These are phyloP conservation scores for Nymphalis urticae DNA, from an alignment of 2,888 invertebrate species.

Conservation along the genomic window DNA sequence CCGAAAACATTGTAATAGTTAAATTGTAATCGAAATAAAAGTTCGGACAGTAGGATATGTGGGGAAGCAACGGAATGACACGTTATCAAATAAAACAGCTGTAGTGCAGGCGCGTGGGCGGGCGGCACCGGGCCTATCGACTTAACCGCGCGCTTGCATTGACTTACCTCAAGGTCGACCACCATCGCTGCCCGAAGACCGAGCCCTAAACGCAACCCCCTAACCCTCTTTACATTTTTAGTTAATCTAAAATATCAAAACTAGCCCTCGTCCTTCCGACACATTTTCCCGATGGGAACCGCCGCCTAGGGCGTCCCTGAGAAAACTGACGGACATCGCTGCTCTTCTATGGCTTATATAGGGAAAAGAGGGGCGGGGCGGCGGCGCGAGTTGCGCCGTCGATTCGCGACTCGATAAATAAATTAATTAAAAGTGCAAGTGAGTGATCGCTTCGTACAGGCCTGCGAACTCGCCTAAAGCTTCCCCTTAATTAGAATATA, in stretches of 20 bases:
- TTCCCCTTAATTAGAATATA: conserved; percentile 75
- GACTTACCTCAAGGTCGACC: conserved; percentile 76
- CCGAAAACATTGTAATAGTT: conserved; percentile 22
- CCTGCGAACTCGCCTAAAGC: conserved; percentile 67
- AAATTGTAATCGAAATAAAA: conserved; percentile 29
- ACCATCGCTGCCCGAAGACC: conserved; percentile 47
- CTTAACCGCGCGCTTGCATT: conserved; percentile 60
- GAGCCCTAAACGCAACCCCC: conserved; percentile 60
- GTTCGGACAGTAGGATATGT: conserved; percentile 24
- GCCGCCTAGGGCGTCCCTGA: conserved; percentile 68
- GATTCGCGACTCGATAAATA: conserved; percentile 81
- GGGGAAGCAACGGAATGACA: conserved; percentile 46
- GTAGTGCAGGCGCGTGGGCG: conserved; percentile 73
- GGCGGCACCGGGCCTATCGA: conserved; percentile 66
- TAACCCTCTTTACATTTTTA: conserved; percentile 57
- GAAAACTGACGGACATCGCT: conserved; percentile 76
- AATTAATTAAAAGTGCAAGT: conserved; percentile 83
- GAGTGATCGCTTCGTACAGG: conserved; percentile 77
- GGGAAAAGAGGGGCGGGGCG: conserved; percentile 65
- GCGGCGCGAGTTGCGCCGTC: conserved; percentile 78
- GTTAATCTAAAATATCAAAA: conserved; percentile 57
- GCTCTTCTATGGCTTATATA: conserved; percentile 68
- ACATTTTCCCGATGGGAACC: conserved; percentile 62
- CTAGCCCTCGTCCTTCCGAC: conserved; percentile 69
- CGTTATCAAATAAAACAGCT: conserved; percentile 74